A percentile compares a stretch with the other conserved stretches of the same genome.
Evolutionary conservation across 2,797 vertebrate genomes (phyloP).

Genomic region (Neosilurus hyrtlii): DNA sequence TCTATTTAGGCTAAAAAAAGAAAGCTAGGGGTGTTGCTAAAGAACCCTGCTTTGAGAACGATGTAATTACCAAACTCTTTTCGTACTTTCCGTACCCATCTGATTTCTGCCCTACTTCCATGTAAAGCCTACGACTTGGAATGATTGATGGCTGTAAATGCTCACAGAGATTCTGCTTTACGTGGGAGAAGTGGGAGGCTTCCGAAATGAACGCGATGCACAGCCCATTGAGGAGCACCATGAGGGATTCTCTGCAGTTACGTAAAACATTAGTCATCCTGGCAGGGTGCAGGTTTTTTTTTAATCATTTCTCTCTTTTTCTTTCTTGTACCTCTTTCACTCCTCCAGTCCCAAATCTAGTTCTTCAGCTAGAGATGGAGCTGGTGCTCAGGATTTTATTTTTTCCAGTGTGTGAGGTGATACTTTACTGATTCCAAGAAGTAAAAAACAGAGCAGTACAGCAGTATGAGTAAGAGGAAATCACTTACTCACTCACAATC

Average conservation of each 20-base stretch:
- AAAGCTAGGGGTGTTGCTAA: background rate
- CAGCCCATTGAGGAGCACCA: constrained; percentile 58
- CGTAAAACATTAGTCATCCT: constrained; percentile 71
- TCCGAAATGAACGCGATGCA: constrained; percentile 58
- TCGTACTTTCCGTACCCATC: background rate
- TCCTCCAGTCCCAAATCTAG: constrained; percentile 25
- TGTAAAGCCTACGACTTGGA: constrained; percentile 47
- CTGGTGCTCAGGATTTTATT: constrained; percentile 30
- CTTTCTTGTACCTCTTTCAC: constrained; percentile 14
- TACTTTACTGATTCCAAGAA: constrained; percentile 47
- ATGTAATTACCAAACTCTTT: background rate
- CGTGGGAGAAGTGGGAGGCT: constrained; percentile 59
- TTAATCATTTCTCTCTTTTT: constrained; percentile 28
- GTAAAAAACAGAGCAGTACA: background rate
- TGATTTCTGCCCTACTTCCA: background rate
- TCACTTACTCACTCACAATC: too few species aligned
- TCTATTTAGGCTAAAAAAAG: too few species aligned
- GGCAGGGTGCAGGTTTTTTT: constrained; percentile 64
- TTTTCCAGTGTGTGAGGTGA: background rate
- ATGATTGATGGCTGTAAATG: constrained; percentile 48
- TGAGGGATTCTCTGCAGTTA: constrained; percentile 67
- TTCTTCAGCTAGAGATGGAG: constrained; percentile 21
- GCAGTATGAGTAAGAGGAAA: background rate
- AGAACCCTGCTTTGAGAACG: background rate
- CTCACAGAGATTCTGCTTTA: constrained; percentile 53